Percentiles rank a stretch among this genome's conserved stretches.
Conservation (phyloP, 2,888 invertebrate genomes). For the Axea sp. region DNA sequence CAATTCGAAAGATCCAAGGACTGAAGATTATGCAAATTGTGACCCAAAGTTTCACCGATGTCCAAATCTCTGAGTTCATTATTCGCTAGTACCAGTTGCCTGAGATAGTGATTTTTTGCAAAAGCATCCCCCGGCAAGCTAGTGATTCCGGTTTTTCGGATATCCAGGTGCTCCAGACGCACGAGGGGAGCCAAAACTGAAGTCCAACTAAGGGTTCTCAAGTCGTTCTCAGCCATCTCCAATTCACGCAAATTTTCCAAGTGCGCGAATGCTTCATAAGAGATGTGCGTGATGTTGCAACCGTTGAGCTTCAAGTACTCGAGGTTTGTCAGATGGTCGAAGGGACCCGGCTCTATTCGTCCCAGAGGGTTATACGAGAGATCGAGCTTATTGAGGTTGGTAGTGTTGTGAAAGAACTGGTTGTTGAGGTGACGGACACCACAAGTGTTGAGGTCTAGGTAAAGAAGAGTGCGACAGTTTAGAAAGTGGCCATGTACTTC, state of each 20-base stretch:
- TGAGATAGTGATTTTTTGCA: constrained; percentile 83
- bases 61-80: constrained; percentile 85
- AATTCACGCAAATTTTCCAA: constrained; percentile 83
- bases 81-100: constrained; percentile 83
- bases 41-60: constrained; percentile 83
- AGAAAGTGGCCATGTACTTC: constrained; percentile 84
- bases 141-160: constrained; percentile 83
- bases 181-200: constrained; percentile 82
- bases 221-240: constrained; percentile 83
- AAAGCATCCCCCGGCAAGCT: constrained; percentile 84
- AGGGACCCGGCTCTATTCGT: constrained; percentile 81
- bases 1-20: constrained; percentile 85
- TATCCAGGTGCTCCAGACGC: constrained; percentile 84
- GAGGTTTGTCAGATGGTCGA: constrained; percentile 84
- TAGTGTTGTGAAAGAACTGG: constrained; percentile 85
- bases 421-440: constrained; percentile 82
- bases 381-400: constrained; percentile 85
- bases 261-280: constrained; percentile 82
- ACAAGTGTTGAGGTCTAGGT: constrained; percentile 85
- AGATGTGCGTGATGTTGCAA: constrained; percentile 83
- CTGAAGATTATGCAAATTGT: constrained; percentile 84
- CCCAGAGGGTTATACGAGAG: constrained; percentile 85
- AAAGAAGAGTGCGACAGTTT: constrained; percentile 84
- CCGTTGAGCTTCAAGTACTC: constrained; percentile 84
- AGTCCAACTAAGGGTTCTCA: constrained; percentile 83